Percentiles rank a stretch among this genome's conserved stretches.
These are phyloP conservation scores for Pantala flavescens DNA, from an alignment of 1,140 invertebrate genomes.

Conservation along the genomic window DNA sequence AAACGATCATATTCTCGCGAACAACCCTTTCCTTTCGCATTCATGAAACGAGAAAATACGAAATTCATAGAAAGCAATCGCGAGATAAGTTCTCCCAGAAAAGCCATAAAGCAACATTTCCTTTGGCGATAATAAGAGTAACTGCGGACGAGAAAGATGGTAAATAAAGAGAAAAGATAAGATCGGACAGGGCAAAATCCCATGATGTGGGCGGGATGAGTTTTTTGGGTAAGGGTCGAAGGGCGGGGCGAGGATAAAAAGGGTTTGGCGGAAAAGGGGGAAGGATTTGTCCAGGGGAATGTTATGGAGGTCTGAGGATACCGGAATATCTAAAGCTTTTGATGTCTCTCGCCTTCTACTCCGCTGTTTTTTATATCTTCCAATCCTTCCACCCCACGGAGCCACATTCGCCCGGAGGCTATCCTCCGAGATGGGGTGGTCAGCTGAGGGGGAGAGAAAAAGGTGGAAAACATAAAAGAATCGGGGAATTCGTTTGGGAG, in stretches of 20 bases:
- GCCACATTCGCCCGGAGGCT: background rate
- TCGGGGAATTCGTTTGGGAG: background rate
- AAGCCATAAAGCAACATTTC: too few relatives aligned
- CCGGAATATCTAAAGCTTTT: slow-evolving; percentile 2
- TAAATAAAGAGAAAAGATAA: too few relatives aligned
- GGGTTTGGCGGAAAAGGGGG: background rate
- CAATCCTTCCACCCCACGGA: background rate
- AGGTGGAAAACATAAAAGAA: background rate
- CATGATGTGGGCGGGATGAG: background rate
- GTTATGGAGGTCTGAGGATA: slow-evolving; percentile 5
- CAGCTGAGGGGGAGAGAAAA: background rate
- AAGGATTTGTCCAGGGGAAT: background rate
- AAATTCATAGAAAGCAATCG: too few relatives aligned
- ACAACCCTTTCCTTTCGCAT: too few relatives aligned
- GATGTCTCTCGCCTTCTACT: background rate
- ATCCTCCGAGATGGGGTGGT: background rate
- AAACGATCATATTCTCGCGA: too few relatives aligned
- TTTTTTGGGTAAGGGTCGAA: background rate
- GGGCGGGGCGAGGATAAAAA: background rate
- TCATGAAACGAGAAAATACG: too few relatives aligned
- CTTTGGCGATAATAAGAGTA: too few relatives aligned
- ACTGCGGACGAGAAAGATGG: too few relatives aligned
- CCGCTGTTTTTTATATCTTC: background rate
- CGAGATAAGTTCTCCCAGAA: too few relatives aligned
- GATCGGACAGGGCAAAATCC: too few relatives aligned